phyloP scores from a whole-genome alignment of 2,888 invertebrate genomes.

The Sclerodermus sp. region DNA sequence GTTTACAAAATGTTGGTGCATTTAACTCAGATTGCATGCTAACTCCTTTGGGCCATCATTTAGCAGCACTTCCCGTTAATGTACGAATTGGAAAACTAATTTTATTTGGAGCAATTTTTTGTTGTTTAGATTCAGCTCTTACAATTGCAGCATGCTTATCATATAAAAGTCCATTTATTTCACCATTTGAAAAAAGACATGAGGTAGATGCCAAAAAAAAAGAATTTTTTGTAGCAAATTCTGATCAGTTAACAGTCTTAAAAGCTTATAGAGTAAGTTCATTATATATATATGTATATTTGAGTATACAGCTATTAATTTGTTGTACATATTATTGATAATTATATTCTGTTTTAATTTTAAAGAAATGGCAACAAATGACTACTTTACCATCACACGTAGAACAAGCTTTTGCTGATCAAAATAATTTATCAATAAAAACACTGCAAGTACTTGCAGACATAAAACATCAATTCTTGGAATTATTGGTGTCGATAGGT shows the following conservation, averaged over 20 bases:
- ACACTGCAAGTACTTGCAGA: conserved; percentile 84
- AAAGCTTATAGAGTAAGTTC: conserved; percentile 76
- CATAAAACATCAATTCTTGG: conserved; percentile 80
- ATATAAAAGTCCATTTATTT: conserved; percentile 76
- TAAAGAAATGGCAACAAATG: conserved; percentile 78
- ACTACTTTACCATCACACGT: too few relatives aligned
- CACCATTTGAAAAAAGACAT: conserved; percentile 72
- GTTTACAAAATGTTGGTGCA: conserved; percentile 78
- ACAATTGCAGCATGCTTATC: conserved; percentile 86
- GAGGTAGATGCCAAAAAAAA: conserved; percentile 74
- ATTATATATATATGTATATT: not conserved
- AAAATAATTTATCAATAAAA: conserved; percentile 80
- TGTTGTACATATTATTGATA: not conserved
- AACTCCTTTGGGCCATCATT: conserved; percentile 84
- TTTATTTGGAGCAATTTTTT: conserved; percentile 88
- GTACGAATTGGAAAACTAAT: conserved; percentile 90
- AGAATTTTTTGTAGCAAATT: conserved; percentile 76
- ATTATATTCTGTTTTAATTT: conserved; percentile 15
- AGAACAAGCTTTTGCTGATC: conserved; percentile 77
- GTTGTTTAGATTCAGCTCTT: conserved; percentile 87
- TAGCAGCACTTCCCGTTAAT: conserved; percentile 88
- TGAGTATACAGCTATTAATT: not conserved
- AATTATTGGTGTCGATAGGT: conserved; percentile 75
- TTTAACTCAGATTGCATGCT: conserved; percentile 73
- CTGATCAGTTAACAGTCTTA: conserved; percentile 87